Percentiles rank a stretch among this genome's conserved stretches.
Evolutionary conservation across 2,888 invertebrate genomes (phyloP).

Genomic region (Diarsia dahlii): DNA sequence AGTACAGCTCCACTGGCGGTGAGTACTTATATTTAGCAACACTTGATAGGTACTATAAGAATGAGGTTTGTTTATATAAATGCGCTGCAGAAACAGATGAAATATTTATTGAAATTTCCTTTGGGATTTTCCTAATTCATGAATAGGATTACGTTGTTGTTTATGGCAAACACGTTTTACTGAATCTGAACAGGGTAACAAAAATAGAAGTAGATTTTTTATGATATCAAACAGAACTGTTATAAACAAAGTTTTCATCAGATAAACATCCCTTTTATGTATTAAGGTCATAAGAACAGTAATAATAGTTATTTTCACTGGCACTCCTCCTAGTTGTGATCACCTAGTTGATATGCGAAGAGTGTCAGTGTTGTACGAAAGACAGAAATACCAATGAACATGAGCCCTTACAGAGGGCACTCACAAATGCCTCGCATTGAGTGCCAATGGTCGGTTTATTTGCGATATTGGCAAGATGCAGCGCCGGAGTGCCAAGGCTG

Average conservation of each 20-base stretch:
- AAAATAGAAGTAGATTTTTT: constrained; percentile 9
- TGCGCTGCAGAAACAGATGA: constrained; percentile 25
- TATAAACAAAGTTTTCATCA: constrained; percentile 50
- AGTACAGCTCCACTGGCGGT: constrained; percentile 95
- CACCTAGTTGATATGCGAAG: constrained; percentile 69
- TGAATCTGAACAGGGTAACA: constrained; percentile 2
- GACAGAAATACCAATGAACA: constrained; percentile 76
- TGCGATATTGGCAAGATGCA: constrained; percentile 87
- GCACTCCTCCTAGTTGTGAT: constrained; percentile 62
- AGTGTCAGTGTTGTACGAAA: constrained; percentile 73
- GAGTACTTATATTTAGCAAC: constrained; percentile 78
- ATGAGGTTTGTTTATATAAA: constrained; percentile 51
- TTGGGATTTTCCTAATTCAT: constrained; percentile 43
- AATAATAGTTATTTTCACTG: constrained; percentile 62
- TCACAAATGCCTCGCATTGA: constrained; percentile 82
- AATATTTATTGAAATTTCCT: constrained; percentile 27
- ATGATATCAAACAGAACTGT: constrained; percentile 18
- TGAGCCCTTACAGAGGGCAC: constrained; percentile 81
- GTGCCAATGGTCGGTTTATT: constrained; percentile 89
- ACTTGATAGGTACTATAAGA: constrained; percentile 40
- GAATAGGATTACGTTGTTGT: constrained; percentile 9
- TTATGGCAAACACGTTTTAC: constrained; percentile 8
- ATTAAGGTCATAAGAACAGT: constrained; percentile 58
- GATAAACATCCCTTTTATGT: constrained; percentile 53
- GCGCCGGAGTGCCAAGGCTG: constrained; percentile 84